These are phyloP conservation scores for Tragelaphus strepsiceros DNA, from an alignment of 2,113 vertebrate genomes.

Conservation along the genomic window DNA sequence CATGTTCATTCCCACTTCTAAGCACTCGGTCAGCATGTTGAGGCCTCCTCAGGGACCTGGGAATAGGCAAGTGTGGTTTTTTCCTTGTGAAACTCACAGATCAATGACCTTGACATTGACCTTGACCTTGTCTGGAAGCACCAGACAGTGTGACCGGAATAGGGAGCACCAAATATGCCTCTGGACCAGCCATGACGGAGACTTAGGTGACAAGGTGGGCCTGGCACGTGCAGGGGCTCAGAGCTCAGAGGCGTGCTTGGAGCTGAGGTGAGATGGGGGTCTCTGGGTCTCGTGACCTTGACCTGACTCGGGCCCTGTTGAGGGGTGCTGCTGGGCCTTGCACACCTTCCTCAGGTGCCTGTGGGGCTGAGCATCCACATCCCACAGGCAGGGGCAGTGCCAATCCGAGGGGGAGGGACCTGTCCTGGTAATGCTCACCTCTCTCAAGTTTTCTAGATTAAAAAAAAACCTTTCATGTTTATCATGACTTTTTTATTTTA, in stretches of 20 bases:
- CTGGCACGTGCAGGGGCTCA: background rate
- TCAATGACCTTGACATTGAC: background rate
- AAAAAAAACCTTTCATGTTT: background rate
- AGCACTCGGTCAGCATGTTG: background rate
- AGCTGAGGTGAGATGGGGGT: background rate
- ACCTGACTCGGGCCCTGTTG: background rate
- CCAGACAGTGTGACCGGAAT: background rate
- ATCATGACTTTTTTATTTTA: background rate
- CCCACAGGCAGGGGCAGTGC: background rate
- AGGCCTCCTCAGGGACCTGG: background rate
- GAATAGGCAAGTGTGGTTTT: background rate
- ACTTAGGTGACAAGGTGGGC: background rate
- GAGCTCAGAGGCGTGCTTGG: background rate
- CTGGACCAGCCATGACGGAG: background rate
- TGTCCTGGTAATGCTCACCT: background rate
- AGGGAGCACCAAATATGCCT: background rate
- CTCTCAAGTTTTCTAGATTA: background rate
- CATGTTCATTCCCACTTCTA: background rate
- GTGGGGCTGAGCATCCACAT: background rate
- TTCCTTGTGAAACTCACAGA: background rate
- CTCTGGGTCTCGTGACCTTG: background rate
- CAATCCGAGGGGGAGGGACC: background rate
- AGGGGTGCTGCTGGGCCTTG: accelerated
- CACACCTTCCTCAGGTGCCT: background rate
- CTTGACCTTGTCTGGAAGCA: background rate